Conservation (phyloP, 2,888 invertebrate genomes). For the Rhyacophila evoluta region DNA sequence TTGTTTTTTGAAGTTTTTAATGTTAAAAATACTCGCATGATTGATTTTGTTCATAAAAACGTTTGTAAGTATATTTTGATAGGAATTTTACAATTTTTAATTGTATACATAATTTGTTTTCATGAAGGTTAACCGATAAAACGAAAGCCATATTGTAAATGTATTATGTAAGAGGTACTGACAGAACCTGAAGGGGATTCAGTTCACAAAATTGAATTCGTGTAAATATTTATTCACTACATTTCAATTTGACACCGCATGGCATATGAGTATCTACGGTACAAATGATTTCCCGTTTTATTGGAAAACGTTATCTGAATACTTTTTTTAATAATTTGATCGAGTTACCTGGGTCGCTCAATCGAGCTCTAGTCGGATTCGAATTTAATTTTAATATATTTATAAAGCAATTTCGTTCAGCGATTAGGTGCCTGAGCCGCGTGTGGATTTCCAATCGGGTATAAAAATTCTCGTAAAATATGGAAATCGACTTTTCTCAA, state of each 20-base stretch:
- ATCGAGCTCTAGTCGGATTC: not conserved
- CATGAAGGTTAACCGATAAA: not conserved
- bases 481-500: not conserved
- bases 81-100: too few relatives aligned
- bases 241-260: not conserved
- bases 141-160: not conserved
- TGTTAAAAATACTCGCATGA: too few relatives aligned
- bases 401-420: not conserved
- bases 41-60: too few relatives aligned
- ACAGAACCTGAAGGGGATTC: not conserved
- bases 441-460: not conserved
- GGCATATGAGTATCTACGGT: not conserved
- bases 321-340: not conserved
- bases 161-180: not conserved
- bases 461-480: not conserved
- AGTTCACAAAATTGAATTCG: not conserved
- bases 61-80: too few relatives aligned
- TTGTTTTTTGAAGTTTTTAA: too few relatives aligned
- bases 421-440: not conserved
- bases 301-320: not conserved
- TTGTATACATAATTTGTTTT: too few relatives aligned
- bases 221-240: slow-evolving; percentile 21
- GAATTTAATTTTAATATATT: slow-evolving; percentile 19
- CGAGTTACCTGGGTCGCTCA: not conserved
- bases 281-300: not conserved